Evolutionary conservation across 2,797 vertebrate species (phyloP).

Genomic region (Champsocephalus gunnari): DNA sequence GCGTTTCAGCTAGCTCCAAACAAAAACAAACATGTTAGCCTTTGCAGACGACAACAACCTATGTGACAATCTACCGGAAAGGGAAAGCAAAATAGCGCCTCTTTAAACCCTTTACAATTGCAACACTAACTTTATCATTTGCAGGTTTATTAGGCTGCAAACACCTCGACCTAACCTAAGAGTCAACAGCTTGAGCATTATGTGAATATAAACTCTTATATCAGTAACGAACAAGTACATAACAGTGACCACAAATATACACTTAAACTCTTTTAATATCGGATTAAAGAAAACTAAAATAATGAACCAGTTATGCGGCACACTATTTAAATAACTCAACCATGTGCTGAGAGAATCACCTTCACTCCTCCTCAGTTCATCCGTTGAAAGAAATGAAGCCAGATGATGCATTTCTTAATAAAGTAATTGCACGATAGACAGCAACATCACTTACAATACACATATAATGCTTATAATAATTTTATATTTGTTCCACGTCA

Average conservation of each 20-base stretch:
- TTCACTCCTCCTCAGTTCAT: not conserved
- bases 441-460: not conserved
- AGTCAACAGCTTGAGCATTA: not conserved
- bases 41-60: too few relatives aligned
- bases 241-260: not conserved
- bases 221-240: not conserved
- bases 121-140: not conserved
- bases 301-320: not conserved
- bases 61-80: too few relatives aligned
- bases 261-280: not conserved
- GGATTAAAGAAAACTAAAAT: not conserved
- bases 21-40: too few relatives aligned
- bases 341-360: not conserved
- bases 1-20: too few relatives aligned
- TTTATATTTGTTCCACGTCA: not conserved
- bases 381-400: not conserved
- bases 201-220: not conserved
- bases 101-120: not conserved
- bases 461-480: not conserved
- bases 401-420: not conserved
- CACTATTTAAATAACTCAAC: not conserved
- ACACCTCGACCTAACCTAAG: not conserved
- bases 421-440: not conserved
- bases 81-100: too few relatives aligned
- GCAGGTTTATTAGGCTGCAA: not conserved